Conservation (phyloP, 2,113 vertebrate species). For the Tapirus terrestris region DNA sequence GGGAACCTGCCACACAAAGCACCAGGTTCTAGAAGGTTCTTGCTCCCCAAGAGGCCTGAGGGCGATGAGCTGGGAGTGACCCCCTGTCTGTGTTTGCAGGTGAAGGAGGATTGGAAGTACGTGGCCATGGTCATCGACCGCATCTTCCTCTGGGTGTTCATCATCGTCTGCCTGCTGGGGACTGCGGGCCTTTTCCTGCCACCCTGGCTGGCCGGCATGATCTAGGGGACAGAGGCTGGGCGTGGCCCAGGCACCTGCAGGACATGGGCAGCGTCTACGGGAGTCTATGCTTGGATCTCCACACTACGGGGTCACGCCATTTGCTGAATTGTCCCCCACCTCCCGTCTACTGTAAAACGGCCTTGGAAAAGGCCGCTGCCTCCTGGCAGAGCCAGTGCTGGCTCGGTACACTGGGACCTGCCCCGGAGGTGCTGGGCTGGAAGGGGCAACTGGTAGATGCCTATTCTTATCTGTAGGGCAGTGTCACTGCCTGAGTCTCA, state of each 20-base stretch:
- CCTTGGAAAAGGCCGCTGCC: background rate
- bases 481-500: background rate
- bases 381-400: background rate
- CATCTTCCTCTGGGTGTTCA: constrained; percentile 99
- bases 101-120: constrained; percentile 99
- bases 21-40: background rate
- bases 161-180: constrained; percentile 96
- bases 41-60: rapidly evolving
- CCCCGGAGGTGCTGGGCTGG: background rate
- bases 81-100: constrained; percentile 85
- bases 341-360: constrained; percentile 55
- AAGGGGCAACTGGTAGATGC: rapidly evolving
- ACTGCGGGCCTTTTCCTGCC: constrained; percentile 97
- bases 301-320: rapidly evolving
- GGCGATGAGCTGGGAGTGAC: background rate
- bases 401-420: too few species aligned
- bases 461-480: background rate
- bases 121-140: constrained; percentile 99
- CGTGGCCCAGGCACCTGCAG: background rate
- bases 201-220: constrained; percentile 98
- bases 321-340: constrained; percentile 55
- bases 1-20: rapidly evolving
- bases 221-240: constrained; percentile 82
- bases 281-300: background rate
- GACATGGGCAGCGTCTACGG: rapidly evolving